These are phyloP conservation scores for Psophia crepitans DNA, from an alignment of 2,113 vertebrate species.

Conservation along the genomic window DNA sequence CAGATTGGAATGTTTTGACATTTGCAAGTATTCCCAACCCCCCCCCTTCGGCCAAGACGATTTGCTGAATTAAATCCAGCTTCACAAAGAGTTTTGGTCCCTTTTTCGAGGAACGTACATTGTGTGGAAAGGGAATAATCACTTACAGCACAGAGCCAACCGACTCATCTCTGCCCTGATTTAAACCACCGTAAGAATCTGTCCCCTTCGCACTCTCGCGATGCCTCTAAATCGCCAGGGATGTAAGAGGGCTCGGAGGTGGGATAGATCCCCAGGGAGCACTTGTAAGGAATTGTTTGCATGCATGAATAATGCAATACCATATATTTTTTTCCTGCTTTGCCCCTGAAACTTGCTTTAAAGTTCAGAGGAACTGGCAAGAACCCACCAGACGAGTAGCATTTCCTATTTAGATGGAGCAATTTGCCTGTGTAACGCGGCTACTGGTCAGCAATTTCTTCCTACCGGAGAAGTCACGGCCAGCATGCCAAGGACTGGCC, in stretches of 20 bases:
- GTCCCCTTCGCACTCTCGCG: not conserved
- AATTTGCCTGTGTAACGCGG: accelerated
- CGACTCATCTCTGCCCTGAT: not conserved
- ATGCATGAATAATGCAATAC: not conserved
- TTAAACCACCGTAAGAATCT: not conserved
- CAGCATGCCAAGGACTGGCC: accelerated
- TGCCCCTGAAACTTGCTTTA: not conserved
- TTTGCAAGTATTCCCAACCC: not conserved
- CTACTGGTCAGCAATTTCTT: not conserved
- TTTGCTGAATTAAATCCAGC: not conserved
- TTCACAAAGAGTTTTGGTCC: accelerated
- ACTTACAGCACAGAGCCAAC: not conserved
- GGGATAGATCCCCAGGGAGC: not conserved
- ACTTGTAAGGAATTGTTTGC: not conserved
- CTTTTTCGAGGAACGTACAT: accelerated
- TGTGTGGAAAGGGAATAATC: not conserved
- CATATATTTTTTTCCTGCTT: not conserved
- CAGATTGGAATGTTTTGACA: not conserved
- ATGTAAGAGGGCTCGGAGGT: not conserved
- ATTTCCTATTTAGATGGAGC: not conserved
- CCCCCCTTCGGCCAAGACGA: not conserved
- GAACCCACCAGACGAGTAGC: not conserved
- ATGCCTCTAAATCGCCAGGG: not conserved
- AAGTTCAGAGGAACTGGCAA: not conserved
- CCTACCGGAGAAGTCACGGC: not conserved